These are phyloP conservation scores for Condylostylus longicornis DNA, from an alignment of 1,140 invertebrate genomes.

Conservation along the genomic window DNA sequence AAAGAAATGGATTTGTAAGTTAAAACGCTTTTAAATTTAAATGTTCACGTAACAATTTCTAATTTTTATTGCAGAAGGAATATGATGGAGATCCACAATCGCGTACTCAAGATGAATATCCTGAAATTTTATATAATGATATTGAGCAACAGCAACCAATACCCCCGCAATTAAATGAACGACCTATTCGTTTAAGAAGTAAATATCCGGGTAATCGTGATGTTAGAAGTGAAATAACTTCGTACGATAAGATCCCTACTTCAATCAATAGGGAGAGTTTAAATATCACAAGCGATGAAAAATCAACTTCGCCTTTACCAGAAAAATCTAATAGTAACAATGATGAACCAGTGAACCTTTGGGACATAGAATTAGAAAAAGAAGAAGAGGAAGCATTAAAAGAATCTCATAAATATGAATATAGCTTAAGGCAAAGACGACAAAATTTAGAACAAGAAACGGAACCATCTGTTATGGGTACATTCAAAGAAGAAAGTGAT, in stretches of 20 bases:
- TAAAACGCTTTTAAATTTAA: too few species aligned
- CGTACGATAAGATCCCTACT: conserved; percentile 2
- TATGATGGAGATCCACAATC: conserved; percentile 3
- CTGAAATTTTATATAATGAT: conserved; percentile 7
- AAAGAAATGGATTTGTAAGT: background rate
- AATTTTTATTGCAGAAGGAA: conserved; percentile 6
- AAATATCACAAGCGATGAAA: too few species aligned
- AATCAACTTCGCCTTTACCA: too few species aligned
- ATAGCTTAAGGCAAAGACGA: too few species aligned
- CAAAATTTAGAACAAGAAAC: conserved; percentile 1
- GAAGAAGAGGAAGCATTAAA: conserved; percentile 16
- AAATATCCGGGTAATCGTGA: conserved; percentile 29
- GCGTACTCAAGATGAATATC: conserved; percentile 6
- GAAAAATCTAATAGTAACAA: conserved; percentile 4
- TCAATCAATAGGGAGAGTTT: too few species aligned
- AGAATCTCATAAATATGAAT: conserved; percentile 8
- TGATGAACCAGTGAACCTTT: conserved; percentile 16
- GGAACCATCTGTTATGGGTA: conserved; percentile 6
- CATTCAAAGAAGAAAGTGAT: conserved; percentile 9
- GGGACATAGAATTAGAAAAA: conserved; percentile 30
- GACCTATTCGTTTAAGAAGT: conserved; percentile 23
- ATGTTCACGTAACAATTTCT: too few species aligned
- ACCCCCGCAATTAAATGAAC: conserved; percentile 7
- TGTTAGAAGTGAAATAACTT: conserved; percentile 20
- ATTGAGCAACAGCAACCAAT: conserved; percentile 3